Evolutionary conservation across 2,113 vertebrate species (phyloP).

Genomic region (Brachirus orientalis): DNA sequence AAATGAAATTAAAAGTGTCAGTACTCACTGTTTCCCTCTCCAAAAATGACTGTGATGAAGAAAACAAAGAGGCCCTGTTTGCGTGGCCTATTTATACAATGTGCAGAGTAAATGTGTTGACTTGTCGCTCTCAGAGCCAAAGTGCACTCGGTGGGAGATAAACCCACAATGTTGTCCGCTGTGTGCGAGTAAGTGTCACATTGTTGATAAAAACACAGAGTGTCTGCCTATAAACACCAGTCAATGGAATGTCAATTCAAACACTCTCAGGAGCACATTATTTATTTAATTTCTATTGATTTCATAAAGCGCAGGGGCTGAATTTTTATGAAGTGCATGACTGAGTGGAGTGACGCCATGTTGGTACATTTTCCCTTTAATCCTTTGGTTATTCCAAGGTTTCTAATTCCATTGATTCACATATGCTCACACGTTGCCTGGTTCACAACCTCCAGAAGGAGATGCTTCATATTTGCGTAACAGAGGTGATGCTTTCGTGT

Average conservation of each 20-base stretch:
- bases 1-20: constrained; percentile 18
- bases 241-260: not conserved
- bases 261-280: not conserved
- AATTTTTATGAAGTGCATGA: too few relatives aligned
- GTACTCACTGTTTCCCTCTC: constrained; percentile 78
- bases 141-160: constrained; percentile 80
- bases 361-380: too few relatives aligned
- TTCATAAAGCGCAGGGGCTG: too few relatives aligned
- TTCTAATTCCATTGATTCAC: constrained; percentile 8
- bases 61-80: constrained; percentile 25
- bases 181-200: constrained; percentile 16
- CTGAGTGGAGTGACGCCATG: too few relatives aligned
- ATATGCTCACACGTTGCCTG: not conserved
- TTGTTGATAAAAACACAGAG: constrained; percentile 34
- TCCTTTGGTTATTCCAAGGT: not conserved
- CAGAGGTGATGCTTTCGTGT: constrained; percentile 41
- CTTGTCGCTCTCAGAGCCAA: constrained; percentile 75
- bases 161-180: constrained; percentile 43
- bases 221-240: not conserved
- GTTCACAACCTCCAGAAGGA: constrained; percentile 5
- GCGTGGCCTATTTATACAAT: constrained; percentile 75
- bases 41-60: constrained; percentile 52
- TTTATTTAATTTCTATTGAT: too few relatives aligned
- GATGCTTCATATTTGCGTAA: constrained; percentile 59
- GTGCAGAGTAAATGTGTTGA: constrained; percentile 67